Evolutionary conservation across 2,113 vertebrate genomes (phyloP).

Genomic region (Salvelinus sp.): DNA sequence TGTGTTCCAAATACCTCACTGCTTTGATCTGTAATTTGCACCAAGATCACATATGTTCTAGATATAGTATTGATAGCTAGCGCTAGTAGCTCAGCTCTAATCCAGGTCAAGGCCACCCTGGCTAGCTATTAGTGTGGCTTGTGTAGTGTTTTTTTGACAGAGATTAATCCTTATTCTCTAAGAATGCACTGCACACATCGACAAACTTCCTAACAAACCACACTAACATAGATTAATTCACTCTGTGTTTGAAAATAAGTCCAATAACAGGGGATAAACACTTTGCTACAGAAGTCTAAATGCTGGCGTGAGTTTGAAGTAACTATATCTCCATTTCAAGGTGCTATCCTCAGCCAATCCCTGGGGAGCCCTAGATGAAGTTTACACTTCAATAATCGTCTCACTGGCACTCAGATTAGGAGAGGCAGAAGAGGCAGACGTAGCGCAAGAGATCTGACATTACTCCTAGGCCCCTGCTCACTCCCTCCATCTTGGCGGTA

Average conservation of each 20-base stretch:
- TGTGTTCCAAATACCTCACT: slow-evolving; percentile 49
- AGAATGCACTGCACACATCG: not conserved
- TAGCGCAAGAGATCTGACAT: not conserved
- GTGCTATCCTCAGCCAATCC: not conserved
- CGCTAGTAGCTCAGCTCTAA: not conserved
- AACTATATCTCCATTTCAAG: slow-evolving; percentile 11
- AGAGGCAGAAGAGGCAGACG: not conserved
- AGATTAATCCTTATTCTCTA: not conserved
- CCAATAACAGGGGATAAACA: slow-evolving; percentile 3
- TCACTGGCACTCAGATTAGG: not conserved
- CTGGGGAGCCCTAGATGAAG: not conserved
- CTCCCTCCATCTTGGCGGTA: not conserved
- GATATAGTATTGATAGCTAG: not conserved
- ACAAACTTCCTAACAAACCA: not conserved
- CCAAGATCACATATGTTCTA: slow-evolving; percentile 24
- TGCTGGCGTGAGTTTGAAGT: slow-evolving; percentile 11
- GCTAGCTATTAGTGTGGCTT: not conserved
- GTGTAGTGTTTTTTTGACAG: not conserved
- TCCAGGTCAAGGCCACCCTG: not conserved
- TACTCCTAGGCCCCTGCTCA: not conserved
- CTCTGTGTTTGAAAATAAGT: not conserved
- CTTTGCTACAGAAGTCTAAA: slow-evolving; percentile 7
- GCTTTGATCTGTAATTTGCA: slow-evolving; percentile 50
- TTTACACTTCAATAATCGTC: slow-evolving; percentile 2
- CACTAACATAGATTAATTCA: not conserved